These are phyloP conservation scores for Novumbra hubbsi DNA, from an alignment of 2,797 vertebrate genomes.

Conservation along the genomic window DNA sequence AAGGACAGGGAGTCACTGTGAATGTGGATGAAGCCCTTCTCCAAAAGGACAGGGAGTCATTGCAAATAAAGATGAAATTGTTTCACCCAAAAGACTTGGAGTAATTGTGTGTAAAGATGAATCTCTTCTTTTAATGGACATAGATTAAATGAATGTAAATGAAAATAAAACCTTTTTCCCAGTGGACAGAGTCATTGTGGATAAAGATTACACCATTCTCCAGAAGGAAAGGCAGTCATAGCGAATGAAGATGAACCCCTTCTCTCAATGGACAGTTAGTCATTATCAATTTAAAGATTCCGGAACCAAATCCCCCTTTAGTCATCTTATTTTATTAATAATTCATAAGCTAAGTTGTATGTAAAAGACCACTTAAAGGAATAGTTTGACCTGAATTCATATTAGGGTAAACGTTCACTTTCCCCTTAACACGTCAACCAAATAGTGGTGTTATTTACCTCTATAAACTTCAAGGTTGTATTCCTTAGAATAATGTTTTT, in stretches of 20 bases:
- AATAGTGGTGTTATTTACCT: too few species aligned
- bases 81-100: slow-evolving; percentile 15
- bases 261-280: not conserved
- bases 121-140: too few species aligned
- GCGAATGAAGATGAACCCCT: not conserved
- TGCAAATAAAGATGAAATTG: slow-evolving; percentile 15
- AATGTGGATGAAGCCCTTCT: slow-evolving; percentile 16
- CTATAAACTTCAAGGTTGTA: too few species aligned
- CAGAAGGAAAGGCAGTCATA: not conserved
- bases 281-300: slow-evolving; percentile 9
- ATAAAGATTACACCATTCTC: too few species aligned
- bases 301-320: not conserved
- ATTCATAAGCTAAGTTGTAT: slow-evolving; percentile 8
- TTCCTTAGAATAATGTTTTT: too few species aligned
- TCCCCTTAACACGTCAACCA: not conserved
- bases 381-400: too few species aligned
- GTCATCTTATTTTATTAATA: not conserved
- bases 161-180: too few species aligned
- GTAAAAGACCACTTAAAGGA: slow-evolving; percentile 17
- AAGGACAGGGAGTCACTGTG: not conserved
- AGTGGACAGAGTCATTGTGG: too few species aligned
- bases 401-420: too few species aligned
- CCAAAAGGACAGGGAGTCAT: slow-evolving; percentile 19
- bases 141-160: too few species aligned
- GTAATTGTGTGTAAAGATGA: too few species aligned